phyloP scores from a whole-genome alignment of 2,888 invertebrate genomes.

The Dicycla oo region DNA sequence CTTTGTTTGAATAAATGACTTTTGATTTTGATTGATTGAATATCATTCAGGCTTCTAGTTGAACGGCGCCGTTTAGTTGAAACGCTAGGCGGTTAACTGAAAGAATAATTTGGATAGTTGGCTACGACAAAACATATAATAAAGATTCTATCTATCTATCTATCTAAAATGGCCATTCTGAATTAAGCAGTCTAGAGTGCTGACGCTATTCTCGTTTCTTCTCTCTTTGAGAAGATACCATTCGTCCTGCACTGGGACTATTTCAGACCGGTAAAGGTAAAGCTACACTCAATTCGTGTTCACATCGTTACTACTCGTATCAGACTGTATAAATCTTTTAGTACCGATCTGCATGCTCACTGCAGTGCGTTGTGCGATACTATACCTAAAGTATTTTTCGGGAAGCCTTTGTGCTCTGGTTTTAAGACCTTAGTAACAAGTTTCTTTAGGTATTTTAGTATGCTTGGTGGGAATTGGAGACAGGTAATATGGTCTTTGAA shows the following conservation, averaged over 20 bases:
- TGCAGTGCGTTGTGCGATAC: slow-evolving; percentile 42
- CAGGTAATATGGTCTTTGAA: not conserved
- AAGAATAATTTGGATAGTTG: no score
- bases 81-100: no score
- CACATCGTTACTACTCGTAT: slow-evolving; percentile 17
- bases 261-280: slow-evolving; percentile 6
- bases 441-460: not conserved
- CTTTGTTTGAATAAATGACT: no score
- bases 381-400: slow-evolving; percentile 25
- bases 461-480: not conserved
- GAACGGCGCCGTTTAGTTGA: no score
- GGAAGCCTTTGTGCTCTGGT: not conserved
- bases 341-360: slow-evolving; percentile 49
- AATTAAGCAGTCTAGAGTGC: not conserved
- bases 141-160: no score
- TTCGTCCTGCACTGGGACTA: not conserved
- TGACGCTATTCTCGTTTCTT: not conserved
- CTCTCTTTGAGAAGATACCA: not conserved
- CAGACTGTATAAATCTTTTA: slow-evolving; percentile 51
- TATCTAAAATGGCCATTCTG: not conserved
- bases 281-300: slow-evolving; percentile 27
- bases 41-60: no score
- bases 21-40: no score
- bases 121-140: no score
- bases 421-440: slow-evolving; percentile 20